Percentiles rank a stretch among this genome's conserved stretches.
Evolutionary conservation across 2,888 invertebrate species (phyloP).

Genomic region (Mimumesa dahlbomi): DNA sequence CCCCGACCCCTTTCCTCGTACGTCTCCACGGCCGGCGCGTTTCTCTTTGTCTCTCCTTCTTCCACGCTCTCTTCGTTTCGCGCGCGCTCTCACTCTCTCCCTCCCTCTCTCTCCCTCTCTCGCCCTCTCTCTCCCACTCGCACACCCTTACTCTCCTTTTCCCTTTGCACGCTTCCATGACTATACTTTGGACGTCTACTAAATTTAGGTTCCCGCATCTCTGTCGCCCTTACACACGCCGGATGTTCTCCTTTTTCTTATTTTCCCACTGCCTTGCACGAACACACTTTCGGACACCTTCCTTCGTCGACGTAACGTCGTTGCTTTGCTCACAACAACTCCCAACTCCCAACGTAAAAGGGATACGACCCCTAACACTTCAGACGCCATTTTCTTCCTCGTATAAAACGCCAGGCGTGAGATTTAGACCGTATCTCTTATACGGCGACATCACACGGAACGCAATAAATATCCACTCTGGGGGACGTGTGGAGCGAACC

Average conservation of each 20-base stretch:
- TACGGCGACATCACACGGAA: conserved; percentile 14
- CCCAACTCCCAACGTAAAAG: conserved; percentile 58
- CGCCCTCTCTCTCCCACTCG: conserved; percentile 10
- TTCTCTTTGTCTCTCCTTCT: conserved; percentile 21
- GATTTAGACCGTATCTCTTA: conserved; percentile 32
- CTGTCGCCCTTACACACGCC: conserved; percentile 19
- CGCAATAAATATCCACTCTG: conserved; percentile 25
- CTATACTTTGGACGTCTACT: conserved; percentile 63
- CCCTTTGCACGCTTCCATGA: conserved; percentile 48
- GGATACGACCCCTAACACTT: conserved; percentile 66
- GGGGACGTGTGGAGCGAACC: background rate
- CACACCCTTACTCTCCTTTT: conserved; percentile 17
- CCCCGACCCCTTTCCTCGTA: conserved; percentile 38
- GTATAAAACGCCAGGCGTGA: conserved; percentile 29
- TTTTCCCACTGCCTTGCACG: conserved; percentile 7
- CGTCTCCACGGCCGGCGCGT: conserved; percentile 21
- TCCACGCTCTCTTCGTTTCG: conserved; percentile 25
- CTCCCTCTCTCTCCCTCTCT: conserved; percentile 26
- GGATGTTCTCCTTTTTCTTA: conserved; percentile 16
- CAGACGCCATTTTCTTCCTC: conserved; percentile 61
- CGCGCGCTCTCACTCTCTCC: conserved; percentile 10
- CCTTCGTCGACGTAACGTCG: conserved; percentile 27
- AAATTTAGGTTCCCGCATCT: conserved; percentile 61
- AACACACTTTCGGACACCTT: conserved; percentile 37
- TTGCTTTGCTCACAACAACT: conserved; percentile 36